Evolutionary conservation across 2,797 vertebrate species (phyloP).

Genomic region (Neoniphon sammara): DNA sequence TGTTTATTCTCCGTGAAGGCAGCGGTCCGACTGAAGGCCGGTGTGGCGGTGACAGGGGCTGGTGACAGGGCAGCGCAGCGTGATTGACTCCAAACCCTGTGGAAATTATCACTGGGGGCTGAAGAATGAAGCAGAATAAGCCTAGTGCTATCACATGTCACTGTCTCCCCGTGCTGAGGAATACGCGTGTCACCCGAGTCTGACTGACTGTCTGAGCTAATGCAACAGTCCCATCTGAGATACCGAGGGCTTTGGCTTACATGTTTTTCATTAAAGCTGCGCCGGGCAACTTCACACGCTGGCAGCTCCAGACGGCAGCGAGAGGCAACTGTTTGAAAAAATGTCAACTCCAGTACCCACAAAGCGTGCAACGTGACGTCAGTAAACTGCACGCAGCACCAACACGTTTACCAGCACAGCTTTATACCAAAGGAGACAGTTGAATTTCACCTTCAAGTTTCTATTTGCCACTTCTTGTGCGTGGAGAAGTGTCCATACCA

Average conservation of each 20-base stretch:
- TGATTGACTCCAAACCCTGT: conserved; percentile 56
- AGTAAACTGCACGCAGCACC: conserved; percentile 7
- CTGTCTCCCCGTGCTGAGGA: conserved; percentile 27
- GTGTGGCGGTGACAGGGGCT: conserved; percentile 42
- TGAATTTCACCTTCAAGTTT: too few relatives aligned
- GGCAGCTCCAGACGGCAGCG: conserved; percentile 25
- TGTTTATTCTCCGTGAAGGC: conserved; percentile 52
- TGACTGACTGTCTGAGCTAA: conserved; percentile 50
- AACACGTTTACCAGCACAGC: not conserved
- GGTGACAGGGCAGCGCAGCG: conserved; percentile 36
- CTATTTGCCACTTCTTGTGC: too few relatives aligned
- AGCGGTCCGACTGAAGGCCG: conserved; percentile 26
- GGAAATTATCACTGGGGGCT: conserved; percentile 53
- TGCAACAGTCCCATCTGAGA: conserved; percentile 50
- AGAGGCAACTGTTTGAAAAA: conserved; percentile 5
- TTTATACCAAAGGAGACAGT: not conserved
- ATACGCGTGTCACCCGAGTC: conserved; percentile 42
- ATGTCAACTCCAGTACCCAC: too few relatives aligned
- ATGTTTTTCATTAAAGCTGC: conserved; percentile 60
- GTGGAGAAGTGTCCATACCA: too few relatives aligned
- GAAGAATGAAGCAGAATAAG: conserved; percentile 48
- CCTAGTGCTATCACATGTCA: conserved; percentile 45
- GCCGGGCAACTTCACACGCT: conserved; percentile 12
- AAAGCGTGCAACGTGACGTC: not conserved
- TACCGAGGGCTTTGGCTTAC: conserved; percentile 45